Conservation (phyloP, 2,113 vertebrate genomes). For the Menura novaehollandiae region DNA sequence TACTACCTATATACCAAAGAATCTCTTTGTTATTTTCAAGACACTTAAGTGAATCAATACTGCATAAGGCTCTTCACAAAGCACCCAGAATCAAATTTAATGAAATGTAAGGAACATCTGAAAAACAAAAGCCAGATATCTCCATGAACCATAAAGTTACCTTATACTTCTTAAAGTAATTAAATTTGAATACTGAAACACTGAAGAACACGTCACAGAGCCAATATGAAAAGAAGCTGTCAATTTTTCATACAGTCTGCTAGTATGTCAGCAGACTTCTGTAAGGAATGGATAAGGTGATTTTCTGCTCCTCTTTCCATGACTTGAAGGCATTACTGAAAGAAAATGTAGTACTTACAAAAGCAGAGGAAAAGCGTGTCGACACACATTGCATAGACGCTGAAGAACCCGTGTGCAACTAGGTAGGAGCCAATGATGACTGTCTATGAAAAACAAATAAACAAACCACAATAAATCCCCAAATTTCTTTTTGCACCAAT, state of each 20-base stretch:
- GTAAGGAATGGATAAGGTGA: background rate
- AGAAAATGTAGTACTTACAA: constrained; percentile 81
- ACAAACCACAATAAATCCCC: background rate
- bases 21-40: background rate
- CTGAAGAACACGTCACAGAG: background rate
- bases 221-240: background rate
- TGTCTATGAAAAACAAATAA: constrained; percentile 75
- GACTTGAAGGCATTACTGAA: background rate
- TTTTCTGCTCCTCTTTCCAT: background rate
- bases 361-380: constrained; percentile 97
- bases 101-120: background rate
- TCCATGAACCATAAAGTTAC: background rate
- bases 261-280: background rate
- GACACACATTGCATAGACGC: constrained; percentile 96
- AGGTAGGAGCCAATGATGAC: constrained; percentile 90
- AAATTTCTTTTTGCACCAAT: background rate
- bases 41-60: background rate
- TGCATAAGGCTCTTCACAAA: background rate
- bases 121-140: background rate
- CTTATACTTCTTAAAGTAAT: background rate
- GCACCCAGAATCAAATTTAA: background rate
- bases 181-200: background rate
- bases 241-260: background rate
- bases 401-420: constrained; percentile 94
- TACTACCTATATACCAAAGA: background rate